Percentiles rank a stretch among this genome's conserved stretches.
phyloP scores from a whole-genome alignment of 2,888 invertebrate species.

The Lomographa bimaculata region DNA sequence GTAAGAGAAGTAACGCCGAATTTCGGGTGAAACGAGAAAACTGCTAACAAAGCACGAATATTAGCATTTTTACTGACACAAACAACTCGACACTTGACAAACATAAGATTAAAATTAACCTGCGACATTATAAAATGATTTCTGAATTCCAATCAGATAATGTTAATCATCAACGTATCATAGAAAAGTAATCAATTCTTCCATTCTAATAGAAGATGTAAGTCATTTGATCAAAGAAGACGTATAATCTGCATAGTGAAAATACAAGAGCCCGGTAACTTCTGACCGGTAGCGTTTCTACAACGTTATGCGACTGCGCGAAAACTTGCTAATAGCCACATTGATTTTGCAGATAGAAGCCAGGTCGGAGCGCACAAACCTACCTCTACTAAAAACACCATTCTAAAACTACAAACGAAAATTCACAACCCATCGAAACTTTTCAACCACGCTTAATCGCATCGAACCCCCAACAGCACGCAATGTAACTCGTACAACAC shows the following conservation, averaged over 20 bases:
- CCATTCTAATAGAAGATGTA: no score
- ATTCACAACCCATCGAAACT: slow-evolving; percentile 45
- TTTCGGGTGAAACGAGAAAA: slow-evolving; percentile 34
- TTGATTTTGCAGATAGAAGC: slow-evolving; percentile 84
- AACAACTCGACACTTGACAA: slow-evolving; percentile 38
- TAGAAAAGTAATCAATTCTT: no score
- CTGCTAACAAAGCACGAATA: slow-evolving; percentile 39
- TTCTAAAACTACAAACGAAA: slow-evolving; percentile 41
- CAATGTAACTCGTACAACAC: slow-evolving; percentile 48
- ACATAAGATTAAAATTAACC: slow-evolving; percentile 28
- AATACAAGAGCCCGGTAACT: slow-evolving; percentile 47
- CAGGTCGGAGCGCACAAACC: slow-evolving; percentile 76
- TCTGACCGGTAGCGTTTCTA: slow-evolving; percentile 67
- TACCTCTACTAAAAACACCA: slow-evolving; percentile 60
- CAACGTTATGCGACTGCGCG: slow-evolving; percentile 80
- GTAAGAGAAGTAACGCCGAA: slow-evolving; percentile 28
- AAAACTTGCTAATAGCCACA: slow-evolving; percentile 82
- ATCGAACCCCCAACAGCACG: slow-evolving; percentile 36
- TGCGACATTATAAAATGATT: slow-evolving; percentile 10
- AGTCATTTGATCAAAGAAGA: slow-evolving; percentile 2
- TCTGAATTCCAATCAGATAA: slow-evolving; percentile 8
- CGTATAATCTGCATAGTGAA: slow-evolving; percentile 52
- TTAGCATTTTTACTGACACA: slow-evolving; percentile 50
- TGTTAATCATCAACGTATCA: no score
- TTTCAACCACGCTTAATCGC: slow-evolving; percentile 31